These are phyloP conservation scores for Tribolium castaneum DNA, from an alignment of 1,140 invertebrate species.

Conservation along the genomic window DNA sequence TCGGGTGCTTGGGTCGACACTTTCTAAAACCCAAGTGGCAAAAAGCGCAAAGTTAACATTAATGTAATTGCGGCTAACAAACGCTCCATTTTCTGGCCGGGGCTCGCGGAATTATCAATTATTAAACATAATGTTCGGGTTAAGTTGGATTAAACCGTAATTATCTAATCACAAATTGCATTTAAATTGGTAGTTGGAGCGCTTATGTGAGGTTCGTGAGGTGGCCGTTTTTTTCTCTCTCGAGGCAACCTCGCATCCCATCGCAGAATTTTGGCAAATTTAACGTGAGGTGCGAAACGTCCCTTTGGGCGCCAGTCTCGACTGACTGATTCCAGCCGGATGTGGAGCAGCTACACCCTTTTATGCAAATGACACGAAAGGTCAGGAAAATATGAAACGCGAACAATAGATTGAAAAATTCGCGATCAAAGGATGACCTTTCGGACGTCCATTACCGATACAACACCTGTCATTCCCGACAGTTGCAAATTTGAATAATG, in stretches of 20 bases:
- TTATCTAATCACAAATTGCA: slow-evolving; percentile 47
- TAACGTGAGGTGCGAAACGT: slow-evolving; percentile 32
- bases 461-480: slow-evolving; percentile 27
- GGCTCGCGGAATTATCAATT: slow-evolving; percentile 44
- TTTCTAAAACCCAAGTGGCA: slow-evolving; percentile 29
- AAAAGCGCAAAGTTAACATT: slow-evolving; percentile 33
- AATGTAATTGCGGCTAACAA: slow-evolving; percentile 34
- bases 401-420: slow-evolving; percentile 6
- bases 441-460: background rate
- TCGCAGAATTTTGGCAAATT: slow-evolving; percentile 3
- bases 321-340: background rate
- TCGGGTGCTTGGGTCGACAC: background rate
- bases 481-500: slow-evolving; percentile 34
- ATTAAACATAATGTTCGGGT: slow-evolving; percentile 42
- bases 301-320: slow-evolving; percentile 25
- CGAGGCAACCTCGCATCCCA: background rate
- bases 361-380: slow-evolving; percentile 6
- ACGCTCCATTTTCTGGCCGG: slow-evolving; percentile 23
- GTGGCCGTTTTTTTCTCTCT: slow-evolving; percentile 27
- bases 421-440: background rate
- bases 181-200: slow-evolving; percentile 43
- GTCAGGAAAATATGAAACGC: background rate
- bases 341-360: slow-evolving; percentile 5
- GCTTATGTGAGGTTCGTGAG: slow-evolving; percentile 37
- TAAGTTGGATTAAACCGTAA: slow-evolving; percentile 41